These are phyloP conservation scores for Malurus leucopterus DNA, from an alignment of 2,797 vertebrate species.

Conservation along the genomic window DNA sequence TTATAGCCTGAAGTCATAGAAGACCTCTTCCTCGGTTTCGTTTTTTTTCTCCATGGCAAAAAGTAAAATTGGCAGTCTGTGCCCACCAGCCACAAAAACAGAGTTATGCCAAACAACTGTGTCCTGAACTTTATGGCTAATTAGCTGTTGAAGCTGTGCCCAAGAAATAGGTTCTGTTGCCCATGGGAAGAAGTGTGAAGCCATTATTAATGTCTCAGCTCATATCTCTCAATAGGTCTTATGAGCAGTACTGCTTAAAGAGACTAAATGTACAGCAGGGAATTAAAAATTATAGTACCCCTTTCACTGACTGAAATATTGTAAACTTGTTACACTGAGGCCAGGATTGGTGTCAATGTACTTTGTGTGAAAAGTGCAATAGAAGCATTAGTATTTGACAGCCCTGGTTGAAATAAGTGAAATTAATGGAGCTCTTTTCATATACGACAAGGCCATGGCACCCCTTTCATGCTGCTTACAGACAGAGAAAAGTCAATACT, in stretches of 20 bases:
- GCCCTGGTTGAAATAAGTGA: conserved; percentile 89
- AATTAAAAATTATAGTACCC: conserved; percentile 75
- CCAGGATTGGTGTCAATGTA: conserved; percentile 78
- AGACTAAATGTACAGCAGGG: conserved; percentile 47
- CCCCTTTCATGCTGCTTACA: conserved; percentile 88
- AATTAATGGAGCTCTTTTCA: conserved; percentile 91
- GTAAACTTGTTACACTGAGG: conserved; percentile 79
- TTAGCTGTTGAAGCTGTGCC: conserved; percentile 40
- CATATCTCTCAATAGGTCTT: conserved; percentile 66
- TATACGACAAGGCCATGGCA: conserved; percentile 86
- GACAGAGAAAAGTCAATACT: conserved; percentile 92
- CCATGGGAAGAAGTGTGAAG: conserved; percentile 30
- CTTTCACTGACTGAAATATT: conserved; percentile 79
- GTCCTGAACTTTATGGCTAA: conserved; percentile 39
- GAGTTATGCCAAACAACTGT: conserved; percentile 20
- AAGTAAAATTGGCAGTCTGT: conserved; percentile 33
- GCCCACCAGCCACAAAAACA: conserved; percentile 13
- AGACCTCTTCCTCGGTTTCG: conserved; percentile 13
- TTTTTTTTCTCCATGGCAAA: not conserved
- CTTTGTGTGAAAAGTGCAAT: conserved; percentile 83
- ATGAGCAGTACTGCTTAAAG: conserved; percentile 35
- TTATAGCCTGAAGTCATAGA: conserved; percentile 19
- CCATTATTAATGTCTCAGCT: conserved; percentile 47
- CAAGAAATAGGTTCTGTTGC: conserved; percentile 27
- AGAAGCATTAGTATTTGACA: conserved; percentile 88